A percentile compares a stretch with the other conserved stretches of the same genome.
These are phyloP conservation scores for Eupsilia transversa DNA, from an alignment of 2,888 invertebrate species.

Conservation along the genomic window DNA sequence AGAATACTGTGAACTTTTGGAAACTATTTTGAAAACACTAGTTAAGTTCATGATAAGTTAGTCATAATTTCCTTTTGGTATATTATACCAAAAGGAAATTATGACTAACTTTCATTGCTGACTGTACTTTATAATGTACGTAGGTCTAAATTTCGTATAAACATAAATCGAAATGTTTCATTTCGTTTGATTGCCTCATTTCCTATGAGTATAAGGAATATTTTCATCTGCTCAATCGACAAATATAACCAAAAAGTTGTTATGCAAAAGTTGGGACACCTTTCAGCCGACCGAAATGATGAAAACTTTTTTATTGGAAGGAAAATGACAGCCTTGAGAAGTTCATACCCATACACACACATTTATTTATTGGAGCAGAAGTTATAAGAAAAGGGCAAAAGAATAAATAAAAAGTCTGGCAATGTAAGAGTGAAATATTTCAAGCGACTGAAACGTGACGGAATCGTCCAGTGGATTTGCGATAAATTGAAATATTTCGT, in stretches of 20 bases:
- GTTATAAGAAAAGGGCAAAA: conserved; percentile 2
- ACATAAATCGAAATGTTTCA: conserved; percentile 52
- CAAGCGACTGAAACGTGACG: conserved; percentile 27
- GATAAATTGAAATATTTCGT: conserved; percentile 36
- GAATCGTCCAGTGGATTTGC: conserved; percentile 22
- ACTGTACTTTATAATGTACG: conserved; percentile 4
- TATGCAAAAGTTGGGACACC: conserved; percentile 30
- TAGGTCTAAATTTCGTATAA: conserved; percentile 21
- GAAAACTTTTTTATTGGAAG: conserved; percentile 37
- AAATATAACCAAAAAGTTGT: conserved; percentile 15
- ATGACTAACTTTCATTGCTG: no score
- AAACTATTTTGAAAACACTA: no score
- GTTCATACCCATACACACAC: conserved; percentile 8
- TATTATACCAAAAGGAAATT: no score
- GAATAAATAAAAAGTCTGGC: conserved; percentile 13
- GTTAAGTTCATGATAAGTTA: no score
- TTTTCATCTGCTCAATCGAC: conserved; percentile 19
- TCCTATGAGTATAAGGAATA: background rate
- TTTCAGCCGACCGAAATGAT: conserved; percentile 30
- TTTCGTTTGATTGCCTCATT: conserved; percentile 28
- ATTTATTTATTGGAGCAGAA: conserved; percentile 33
- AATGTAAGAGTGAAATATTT: conserved; percentile 19
- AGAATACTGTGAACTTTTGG: background rate
- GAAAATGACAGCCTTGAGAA: conserved; percentile 33
- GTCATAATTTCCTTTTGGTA: no score